Evolutionary conservation across 1,140 invertebrate species (phyloP).

Genomic region (Leptopilina clavipes): DNA sequence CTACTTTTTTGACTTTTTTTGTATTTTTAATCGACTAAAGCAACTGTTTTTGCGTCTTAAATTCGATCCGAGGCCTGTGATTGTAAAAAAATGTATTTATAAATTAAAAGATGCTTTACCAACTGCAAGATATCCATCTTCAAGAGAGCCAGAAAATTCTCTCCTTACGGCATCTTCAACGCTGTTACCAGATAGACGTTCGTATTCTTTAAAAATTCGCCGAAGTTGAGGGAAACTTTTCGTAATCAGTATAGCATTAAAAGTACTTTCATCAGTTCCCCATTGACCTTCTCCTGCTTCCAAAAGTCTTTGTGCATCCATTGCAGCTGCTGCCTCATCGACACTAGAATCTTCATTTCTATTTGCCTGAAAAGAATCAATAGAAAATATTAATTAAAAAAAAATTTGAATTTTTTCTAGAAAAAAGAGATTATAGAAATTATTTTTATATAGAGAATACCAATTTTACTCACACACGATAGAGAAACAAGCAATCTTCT

Average conservation of each 20-base stretch:
- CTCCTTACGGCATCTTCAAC: conserved; percentile 91
- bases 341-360: conserved; percentile 76
- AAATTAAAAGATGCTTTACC: conserved; percentile 76
- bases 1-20: no score
- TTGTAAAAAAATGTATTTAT: no score
- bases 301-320: conserved; percentile 83
- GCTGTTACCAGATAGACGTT: conserved; percentile 83
- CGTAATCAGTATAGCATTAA: conserved; percentile 88
- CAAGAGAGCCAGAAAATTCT: conserved; percentile 90
- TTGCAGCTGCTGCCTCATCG: conserved; percentile 80
- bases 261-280: conserved; percentile 91
- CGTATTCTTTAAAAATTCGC: conserved; percentile 86
- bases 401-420: no score
- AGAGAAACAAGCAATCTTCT: conserved; percentile 87
- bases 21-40: no score
- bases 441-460: neutral
- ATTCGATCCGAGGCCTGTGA: no score
- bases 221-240: conserved; percentile 88
- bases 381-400: no score
- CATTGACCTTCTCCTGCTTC: conserved; percentile 86
- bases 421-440: no score
- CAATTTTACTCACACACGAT: conserved; percentile 78
- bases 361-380: conserved; percentile 64
- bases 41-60: no score
- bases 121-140: conserved; percentile 89